phyloP scores from a whole-genome alignment of 1,140 invertebrate species.

The Apis mellifera region DNA sequence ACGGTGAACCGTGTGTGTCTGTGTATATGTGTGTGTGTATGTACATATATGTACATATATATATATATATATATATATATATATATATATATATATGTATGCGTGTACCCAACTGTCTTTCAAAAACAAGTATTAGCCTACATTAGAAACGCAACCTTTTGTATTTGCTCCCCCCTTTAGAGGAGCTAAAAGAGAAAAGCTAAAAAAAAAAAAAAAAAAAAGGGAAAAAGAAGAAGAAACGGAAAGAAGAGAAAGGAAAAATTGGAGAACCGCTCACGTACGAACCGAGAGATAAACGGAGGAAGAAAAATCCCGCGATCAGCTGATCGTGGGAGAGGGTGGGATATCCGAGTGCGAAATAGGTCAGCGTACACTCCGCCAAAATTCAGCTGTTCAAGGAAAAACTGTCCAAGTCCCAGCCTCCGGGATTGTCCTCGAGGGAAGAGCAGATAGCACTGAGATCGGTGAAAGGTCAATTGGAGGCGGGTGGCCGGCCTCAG shows the following conservation, averaged over 20 bases:
- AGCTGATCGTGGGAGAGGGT: background rate
- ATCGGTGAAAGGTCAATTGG: slow-evolving; percentile 62
- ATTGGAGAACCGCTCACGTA: background rate
- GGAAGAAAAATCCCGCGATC: background rate
- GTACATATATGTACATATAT: background rate
- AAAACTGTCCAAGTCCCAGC: slow-evolving; percentile 72
- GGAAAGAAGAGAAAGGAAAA: too few relatives aligned
- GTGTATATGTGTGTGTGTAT: background rate
- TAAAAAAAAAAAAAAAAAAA: too few relatives aligned
- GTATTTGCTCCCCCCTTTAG: background rate
- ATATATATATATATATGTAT: background rate
- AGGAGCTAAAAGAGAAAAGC: background rate
- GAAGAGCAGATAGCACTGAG: slow-evolving; percentile 69
- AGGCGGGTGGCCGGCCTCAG: slow-evolving; percentile 53
- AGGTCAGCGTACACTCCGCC: slow-evolving; percentile 45
- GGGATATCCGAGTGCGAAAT: slow-evolving; percentile 16
- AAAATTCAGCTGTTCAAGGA: slow-evolving; percentile 73
- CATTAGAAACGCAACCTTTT: slow-evolving; percentile 20
- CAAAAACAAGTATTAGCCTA: slow-evolving; percentile 45
- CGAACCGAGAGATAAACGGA: background rate
- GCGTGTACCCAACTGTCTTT: slow-evolving; percentile 63
- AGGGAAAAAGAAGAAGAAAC: too few relatives aligned
- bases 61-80: background rate
- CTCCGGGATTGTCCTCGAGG: slow-evolving; percentile 67
- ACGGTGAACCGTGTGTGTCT: background rate